These are phyloP conservation scores for Drosophila pectinifera DNA, from an alignment of 1,140 invertebrate genomes.

Conservation along the genomic window DNA sequence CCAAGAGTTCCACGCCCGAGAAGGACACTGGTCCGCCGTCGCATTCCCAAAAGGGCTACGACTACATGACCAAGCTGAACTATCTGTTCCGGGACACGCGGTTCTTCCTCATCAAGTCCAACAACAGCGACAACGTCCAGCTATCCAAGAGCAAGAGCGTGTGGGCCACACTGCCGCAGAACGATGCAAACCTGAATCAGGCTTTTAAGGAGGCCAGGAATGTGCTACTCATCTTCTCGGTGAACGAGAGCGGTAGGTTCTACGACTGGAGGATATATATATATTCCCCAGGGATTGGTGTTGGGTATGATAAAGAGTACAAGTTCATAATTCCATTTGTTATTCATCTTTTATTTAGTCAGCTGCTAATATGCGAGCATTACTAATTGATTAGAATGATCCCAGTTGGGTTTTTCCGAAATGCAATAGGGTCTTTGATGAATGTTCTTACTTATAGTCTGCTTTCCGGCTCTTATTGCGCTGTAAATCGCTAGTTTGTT, in stretches of 20 bases:
- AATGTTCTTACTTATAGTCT: too few relatives aligned
- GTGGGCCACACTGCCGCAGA: constrained; percentile 98
- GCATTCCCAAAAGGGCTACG: constrained; percentile 89
- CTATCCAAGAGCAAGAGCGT: constrained; percentile 97
- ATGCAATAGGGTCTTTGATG: too few relatives aligned
- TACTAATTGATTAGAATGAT: background rate
- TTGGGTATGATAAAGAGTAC: background rate
- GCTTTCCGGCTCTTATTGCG: too few relatives aligned
- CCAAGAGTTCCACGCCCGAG: constrained; percentile 71
- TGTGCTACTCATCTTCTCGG: constrained; percentile 98
- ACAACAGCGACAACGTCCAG: constrained; percentile 98
- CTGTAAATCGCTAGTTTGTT: too few relatives aligned
- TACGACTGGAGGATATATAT: background rate
- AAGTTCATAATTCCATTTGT: background rate
- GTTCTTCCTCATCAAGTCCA: constrained; percentile 99
- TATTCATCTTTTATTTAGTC: background rate
- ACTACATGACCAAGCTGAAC: constrained; percentile 95
- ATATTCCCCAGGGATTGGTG: background rate
- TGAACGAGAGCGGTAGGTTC: constrained; percentile 95
- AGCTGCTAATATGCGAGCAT: background rate
- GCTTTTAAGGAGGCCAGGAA: constrained; percentile 96
- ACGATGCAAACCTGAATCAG: constrained; percentile 98
- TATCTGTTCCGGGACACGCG: constrained; percentile 97
- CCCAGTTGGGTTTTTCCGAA: too few relatives aligned
- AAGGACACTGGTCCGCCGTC: constrained; percentile 74